Evolutionary conservation across 2,113 vertebrate species (phyloP).

Genomic region (Gallinago undulata): DNA sequence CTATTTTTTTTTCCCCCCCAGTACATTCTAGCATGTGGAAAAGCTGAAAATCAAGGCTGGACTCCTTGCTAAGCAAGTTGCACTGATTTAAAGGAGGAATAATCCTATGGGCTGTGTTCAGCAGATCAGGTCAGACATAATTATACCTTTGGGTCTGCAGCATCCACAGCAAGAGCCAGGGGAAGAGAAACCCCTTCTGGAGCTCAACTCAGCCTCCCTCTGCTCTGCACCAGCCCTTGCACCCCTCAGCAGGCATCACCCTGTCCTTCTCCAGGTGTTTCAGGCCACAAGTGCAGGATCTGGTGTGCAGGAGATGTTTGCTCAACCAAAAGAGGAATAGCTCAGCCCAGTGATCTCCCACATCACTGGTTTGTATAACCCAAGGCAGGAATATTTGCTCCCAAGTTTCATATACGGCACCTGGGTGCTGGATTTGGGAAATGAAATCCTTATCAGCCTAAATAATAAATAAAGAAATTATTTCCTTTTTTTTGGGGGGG

Average conservation of each 20-base stretch:
- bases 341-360: not conserved
- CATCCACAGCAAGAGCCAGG: not conserved
- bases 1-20: not conserved
- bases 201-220: not conserved
- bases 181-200: not conserved
- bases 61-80: not conserved
- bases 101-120: not conserved
- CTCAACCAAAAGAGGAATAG: not conserved
- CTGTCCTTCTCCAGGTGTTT: not conserved
- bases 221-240: not conserved
- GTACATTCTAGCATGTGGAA: not conserved
- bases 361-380: not conserved
- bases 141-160: not conserved
- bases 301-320: not conserved
- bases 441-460: not conserved
- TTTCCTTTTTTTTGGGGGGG: not conserved
- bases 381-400: not conserved
- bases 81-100: not conserved
- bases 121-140: not conserved
- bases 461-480: not conserved
- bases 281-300: not conserved
- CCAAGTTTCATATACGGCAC: rapidly evolving
- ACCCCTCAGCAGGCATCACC: not conserved
- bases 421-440: not conserved
- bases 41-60: not conserved